Conservation (phyloP, 2,797 vertebrate species). For the Acanthornis magna region DNA sequence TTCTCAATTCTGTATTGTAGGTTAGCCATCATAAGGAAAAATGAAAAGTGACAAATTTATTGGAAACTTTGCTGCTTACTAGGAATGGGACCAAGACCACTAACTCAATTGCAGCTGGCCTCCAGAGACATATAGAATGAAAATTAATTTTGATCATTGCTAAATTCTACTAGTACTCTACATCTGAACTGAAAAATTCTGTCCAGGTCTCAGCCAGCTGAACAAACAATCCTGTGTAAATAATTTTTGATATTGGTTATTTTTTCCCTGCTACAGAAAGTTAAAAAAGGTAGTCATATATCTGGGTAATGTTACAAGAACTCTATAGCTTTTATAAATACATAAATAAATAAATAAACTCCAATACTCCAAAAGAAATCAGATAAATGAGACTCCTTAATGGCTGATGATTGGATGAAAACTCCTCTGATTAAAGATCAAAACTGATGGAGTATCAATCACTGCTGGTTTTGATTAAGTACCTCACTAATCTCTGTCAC, state of each 20-base stretch:
- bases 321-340: background rate
- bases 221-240: background rate
- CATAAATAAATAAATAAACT: background rate
- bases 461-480: conserved; percentile 69
- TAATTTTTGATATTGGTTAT: background rate
- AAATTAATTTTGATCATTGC: background rate
- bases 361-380: conserved; percentile 40
- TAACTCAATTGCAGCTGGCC: background rate
- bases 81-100: background rate
- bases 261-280: background rate
- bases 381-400: conserved; percentile 52
- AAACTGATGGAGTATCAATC: conserved; percentile 67
- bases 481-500: conserved; percentile 68
- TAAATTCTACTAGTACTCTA: background rate
- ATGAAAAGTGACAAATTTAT: background rate
- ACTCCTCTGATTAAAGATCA: conserved; percentile 68
- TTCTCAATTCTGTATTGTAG: background rate
- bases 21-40: background rate
- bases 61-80: background rate
- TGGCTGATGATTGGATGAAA: conserved; percentile 61
- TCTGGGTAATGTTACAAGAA: background rate
- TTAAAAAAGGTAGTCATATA: background rate
- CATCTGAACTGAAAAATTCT: background rate
- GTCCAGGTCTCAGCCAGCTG: background rate
- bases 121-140: background rate